A percentile compares a stretch with the other conserved stretches of the same genome.
Evolutionary conservation across 1,140 invertebrate species (phyloP).

Genomic region (Cydia pomonella): DNA sequence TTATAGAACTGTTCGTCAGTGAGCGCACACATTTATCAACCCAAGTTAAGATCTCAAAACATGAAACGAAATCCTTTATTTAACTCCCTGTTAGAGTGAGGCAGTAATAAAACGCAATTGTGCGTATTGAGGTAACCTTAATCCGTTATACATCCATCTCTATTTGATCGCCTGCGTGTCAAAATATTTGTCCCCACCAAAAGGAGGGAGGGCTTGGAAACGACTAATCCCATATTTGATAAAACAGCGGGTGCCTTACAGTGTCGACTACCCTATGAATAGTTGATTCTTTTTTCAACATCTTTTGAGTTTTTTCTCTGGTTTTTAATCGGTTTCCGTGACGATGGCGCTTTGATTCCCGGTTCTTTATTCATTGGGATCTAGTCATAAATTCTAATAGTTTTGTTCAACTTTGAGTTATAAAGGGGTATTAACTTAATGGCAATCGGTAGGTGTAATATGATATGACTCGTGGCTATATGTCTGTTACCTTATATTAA

Average conservation of each 20-base stretch:
- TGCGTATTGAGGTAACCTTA: constrained; percentile 49
- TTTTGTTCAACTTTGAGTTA: constrained; percentile 77
- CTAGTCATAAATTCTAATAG: constrained; percentile 71
- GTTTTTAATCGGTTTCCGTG: constrained; percentile 66
- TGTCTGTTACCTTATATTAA: constrained; percentile 62
- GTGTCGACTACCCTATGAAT: constrained; percentile 63
- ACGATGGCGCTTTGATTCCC: constrained; percentile 75
- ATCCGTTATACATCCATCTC: constrained; percentile 59
- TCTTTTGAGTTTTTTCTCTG: constrained; percentile 68
- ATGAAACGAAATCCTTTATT: constrained; percentile 10
- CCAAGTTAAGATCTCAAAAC: constrained; percentile 1
- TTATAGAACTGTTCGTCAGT: neutral
- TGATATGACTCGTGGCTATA: constrained; percentile 62
- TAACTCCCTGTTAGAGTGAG: neutral
- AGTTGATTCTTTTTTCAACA: constrained; percentile 67
- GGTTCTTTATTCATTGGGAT: constrained; percentile 76
- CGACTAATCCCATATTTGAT: constrained; percentile 74
- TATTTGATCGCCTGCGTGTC: constrained; percentile 69
- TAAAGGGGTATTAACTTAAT: constrained; percentile 77
- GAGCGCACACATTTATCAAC: constrained; percentile 3
- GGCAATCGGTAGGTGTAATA: constrained; percentile 76
- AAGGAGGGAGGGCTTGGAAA: constrained; percentile 62
- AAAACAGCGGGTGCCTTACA: constrained; percentile 75
- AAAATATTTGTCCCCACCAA: constrained; percentile 73
- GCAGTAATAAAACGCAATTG: constrained; percentile 36